phyloP scores from a whole-genome alignment of 2,797 vertebrate species.

The Sebastes minor region DNA sequence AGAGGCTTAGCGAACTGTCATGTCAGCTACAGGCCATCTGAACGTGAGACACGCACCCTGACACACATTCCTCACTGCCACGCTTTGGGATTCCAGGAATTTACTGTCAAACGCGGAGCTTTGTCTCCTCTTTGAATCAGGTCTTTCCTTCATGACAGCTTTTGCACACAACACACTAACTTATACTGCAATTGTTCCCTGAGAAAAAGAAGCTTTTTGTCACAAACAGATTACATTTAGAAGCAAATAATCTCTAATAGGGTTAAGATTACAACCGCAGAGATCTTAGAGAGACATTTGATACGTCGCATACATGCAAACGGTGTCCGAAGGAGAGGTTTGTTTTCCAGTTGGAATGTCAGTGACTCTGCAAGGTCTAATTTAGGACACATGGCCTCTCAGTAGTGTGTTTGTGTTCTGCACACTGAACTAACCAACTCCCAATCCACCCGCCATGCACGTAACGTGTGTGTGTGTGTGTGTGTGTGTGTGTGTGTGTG shows the following conservation, averaged over 20 bases:
- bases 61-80: conserved; percentile 42
- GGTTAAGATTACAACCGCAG: neutral
- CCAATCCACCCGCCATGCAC: conserved; percentile 3
- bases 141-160: conserved; percentile 2
- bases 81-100: conserved; percentile 37
- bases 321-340: neutral
- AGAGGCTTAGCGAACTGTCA: conserved; percentile 71
- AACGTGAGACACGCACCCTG: conserved; percentile 47
- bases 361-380: conserved; percentile 58
- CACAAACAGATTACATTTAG: neutral
- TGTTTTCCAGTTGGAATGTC: conserved; percentile 27
- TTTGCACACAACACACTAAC: neutral
- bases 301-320: conserved; percentile 2
- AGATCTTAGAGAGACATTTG: conserved; percentile 19
- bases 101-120: conserved; percentile 38
- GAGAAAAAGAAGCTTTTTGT: neutral
- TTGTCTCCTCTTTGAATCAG: conserved; percentile 20
- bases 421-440: conserved; percentile 17
- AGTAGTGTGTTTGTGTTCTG: conserved; percentile 47
- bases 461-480: conserved; percentile 36
- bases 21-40: conserved; percentile 59
- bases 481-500: neutral
- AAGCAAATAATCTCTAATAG: neutral
- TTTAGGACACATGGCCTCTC: conserved; percentile 62
- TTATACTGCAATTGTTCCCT: neutral